Evolutionary conservation across 2,113 vertebrate species (phyloP).

Genomic region (Catharus minimus): DNA sequence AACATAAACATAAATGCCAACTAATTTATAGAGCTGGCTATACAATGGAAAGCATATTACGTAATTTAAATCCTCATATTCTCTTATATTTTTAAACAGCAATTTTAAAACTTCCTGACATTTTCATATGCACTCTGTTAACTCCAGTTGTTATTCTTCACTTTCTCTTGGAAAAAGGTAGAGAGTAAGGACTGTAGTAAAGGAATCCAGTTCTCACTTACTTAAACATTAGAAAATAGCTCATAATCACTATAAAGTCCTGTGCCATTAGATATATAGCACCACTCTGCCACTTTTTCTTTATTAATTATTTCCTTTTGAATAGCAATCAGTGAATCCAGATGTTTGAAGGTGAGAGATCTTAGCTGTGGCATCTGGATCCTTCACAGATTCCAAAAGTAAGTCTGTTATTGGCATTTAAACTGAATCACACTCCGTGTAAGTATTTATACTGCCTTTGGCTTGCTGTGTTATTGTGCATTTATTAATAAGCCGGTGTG

Average conservation of each 20-base stretch:
- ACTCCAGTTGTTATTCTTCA: slow-evolving; percentile 17
- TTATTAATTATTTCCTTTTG: slow-evolving; percentile 69
- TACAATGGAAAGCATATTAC: not conserved
- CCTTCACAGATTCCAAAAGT: slow-evolving; percentile 37
- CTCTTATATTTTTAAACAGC: not conserved
- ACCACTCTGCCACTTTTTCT: slow-evolving; percentile 44
- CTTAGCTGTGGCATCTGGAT: slow-evolving; percentile 39
- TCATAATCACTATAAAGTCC: slow-evolving; percentile 17
- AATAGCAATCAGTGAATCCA: slow-evolving; percentile 38
- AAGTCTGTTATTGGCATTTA: slow-evolving; percentile 49
- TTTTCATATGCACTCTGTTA: not conserved
- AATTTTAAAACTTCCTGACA: not conserved
- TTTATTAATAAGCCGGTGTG: slow-evolving; percentile 30
- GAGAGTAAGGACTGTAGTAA: not conserved
- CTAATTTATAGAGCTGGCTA: not conserved
- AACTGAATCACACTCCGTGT: not conserved
- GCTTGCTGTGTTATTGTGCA: slow-evolving; percentile 39
- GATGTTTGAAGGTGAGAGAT: slow-evolving; percentile 47
- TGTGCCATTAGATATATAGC: slow-evolving; percentile 31
- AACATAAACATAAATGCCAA: not conserved
- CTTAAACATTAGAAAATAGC: slow-evolving; percentile 24
- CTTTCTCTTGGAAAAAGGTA: slow-evolving; percentile 12
- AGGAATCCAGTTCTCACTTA: slow-evolving; percentile 10
- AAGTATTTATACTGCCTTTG: slow-evolving; percentile 51
- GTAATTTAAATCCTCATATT: not conserved